Evolutionary conservation across 2,888 invertebrate genomes (phyloP).

Genomic region (Melinopterus prodromus): DNA sequence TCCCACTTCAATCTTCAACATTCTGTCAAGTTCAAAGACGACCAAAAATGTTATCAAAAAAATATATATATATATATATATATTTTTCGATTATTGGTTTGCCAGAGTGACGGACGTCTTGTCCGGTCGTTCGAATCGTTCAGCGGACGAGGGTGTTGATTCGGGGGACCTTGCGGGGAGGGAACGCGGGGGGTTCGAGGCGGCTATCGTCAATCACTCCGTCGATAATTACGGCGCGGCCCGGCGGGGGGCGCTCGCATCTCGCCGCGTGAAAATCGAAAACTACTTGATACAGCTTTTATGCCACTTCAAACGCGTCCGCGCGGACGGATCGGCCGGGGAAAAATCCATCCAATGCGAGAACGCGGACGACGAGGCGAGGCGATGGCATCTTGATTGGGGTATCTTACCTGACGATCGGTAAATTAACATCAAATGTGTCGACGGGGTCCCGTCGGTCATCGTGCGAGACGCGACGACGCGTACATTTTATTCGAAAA

Average conservation of each 20-base stretch:
- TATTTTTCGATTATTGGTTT: no score
- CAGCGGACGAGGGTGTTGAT: slow-evolving; percentile 46
- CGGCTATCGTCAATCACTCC: slow-evolving; percentile 54
- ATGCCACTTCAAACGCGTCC: slow-evolving; percentile 47
- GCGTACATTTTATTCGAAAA: slow-evolving; percentile 11
- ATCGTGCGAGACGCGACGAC: not conserved
- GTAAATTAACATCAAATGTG: slow-evolving; percentile 38
- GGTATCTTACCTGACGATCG: slow-evolving; percentile 41
- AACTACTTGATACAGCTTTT: slow-evolving; percentile 48
- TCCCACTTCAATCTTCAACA: no score
- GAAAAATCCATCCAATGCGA: slow-evolving; percentile 36
- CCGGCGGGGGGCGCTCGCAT: slow-evolving; percentile 48
- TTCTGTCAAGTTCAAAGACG: no score
- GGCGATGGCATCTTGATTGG: slow-evolving; percentile 39
- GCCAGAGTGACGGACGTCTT: slow-evolving; percentile 14
- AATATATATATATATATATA: no score
- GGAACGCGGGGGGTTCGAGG: slow-evolving; percentile 24
- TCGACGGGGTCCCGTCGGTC: slow-evolving; percentile 30
- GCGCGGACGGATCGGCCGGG: slow-evolving; percentile 41
- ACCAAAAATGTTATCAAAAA: no score
- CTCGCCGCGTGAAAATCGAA: slow-evolving; percentile 52
- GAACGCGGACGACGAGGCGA: not conserved
- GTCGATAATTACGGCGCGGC: slow-evolving; percentile 50
- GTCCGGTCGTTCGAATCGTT: slow-evolving; percentile 34
- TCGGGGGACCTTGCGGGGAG: slow-evolving; percentile 37